Percentiles rank a stretch among this genome's conserved stretches.
Evolutionary conservation across 2,888 invertebrate species (phyloP).

Genomic region (Gryllus longicercus): DNA sequence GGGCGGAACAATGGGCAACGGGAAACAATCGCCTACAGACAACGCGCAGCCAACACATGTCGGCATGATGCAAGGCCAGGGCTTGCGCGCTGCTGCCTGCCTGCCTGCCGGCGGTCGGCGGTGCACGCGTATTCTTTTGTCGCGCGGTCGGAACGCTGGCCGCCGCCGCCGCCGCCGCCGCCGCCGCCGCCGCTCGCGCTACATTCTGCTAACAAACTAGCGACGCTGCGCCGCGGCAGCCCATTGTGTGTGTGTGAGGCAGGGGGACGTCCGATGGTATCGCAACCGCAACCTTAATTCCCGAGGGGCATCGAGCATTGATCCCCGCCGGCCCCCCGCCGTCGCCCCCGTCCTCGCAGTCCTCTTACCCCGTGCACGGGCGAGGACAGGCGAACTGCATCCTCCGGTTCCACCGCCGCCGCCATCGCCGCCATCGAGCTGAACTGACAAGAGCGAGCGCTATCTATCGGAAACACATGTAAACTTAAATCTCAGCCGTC

Average conservation of each 20-base stretch:
- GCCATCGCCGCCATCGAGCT: not conserved
- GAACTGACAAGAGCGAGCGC: not conserved
- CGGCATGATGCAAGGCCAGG: not conserved
- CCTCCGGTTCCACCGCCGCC: not conserved
- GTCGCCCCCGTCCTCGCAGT: not conserved
- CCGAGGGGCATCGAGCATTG: constrained; percentile 1
- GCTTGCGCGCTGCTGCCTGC: too few species aligned
- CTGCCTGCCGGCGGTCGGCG: not conserved
- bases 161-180: not conserved
- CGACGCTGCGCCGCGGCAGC: not conserved
- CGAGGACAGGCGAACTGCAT: not conserved
- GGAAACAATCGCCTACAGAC: not conserved
- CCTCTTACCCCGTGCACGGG: not conserved
- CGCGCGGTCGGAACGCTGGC: not conserved
- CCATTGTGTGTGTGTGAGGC: not conserved
- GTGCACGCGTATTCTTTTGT: not conserved
- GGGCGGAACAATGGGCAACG: not conserved
- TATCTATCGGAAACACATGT: constrained; percentile 9
- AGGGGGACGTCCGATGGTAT: not conserved
- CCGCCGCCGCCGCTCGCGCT: constrained; percentile 3
- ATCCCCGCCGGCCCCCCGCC: not conserved
- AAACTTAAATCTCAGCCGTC: constrained; percentile 8
- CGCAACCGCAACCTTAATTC: not conserved
- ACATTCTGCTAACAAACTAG: not conserved
- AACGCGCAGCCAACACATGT: not conserved